phyloP scores from a whole-genome alignment of 2,888 invertebrate species.

The Drosophila tanythrix region DNA sequence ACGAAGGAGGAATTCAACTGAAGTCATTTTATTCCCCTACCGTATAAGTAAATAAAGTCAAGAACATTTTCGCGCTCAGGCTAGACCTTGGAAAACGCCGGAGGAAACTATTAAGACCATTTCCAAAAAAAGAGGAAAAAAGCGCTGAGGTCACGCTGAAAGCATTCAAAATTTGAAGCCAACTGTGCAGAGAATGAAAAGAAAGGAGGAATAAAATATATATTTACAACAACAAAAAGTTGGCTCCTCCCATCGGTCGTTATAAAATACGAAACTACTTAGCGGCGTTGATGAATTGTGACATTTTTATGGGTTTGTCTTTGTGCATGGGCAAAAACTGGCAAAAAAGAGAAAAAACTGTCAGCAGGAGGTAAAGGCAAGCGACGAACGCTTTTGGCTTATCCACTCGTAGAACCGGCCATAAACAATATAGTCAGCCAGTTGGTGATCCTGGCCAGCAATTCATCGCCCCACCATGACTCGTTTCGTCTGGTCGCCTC shows the following conservation, averaged over 20 bases:
- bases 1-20: not conserved
- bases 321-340: slow-evolving; percentile 13
- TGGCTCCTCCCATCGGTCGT: slow-evolving; percentile 18
- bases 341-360: not conserved
- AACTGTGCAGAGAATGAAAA: slow-evolving; percentile 13
- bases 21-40: not conserved
- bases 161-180: slow-evolving; percentile 50
- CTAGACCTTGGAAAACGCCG: not conserved
- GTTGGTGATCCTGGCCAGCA: slow-evolving; percentile 40
- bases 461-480: not conserved
- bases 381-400: slow-evolving; percentile 52
- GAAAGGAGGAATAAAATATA: slow-evolving; percentile 13
- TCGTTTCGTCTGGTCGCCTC: slow-evolving; percentile 17
- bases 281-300: slow-evolving; percentile 76
- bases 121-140: slow-evolving; percentile 11
- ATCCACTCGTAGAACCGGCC: slow-evolving; percentile 48
- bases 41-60: not conserved
- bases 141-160: slow-evolving; percentile 56
- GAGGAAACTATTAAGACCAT: slow-evolving; percentile 6
- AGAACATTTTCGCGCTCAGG: not conserved
- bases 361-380: slow-evolving; percentile 10
- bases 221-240: slow-evolving; percentile 27
- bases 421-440: slow-evolving; percentile 66
- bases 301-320: slow-evolving; percentile 82
- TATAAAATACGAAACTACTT: slow-evolving; percentile 78